Base-by-base conservation (phyloP, 1,140 invertebrate genomes). In the Drosophila tristis region DNA sequence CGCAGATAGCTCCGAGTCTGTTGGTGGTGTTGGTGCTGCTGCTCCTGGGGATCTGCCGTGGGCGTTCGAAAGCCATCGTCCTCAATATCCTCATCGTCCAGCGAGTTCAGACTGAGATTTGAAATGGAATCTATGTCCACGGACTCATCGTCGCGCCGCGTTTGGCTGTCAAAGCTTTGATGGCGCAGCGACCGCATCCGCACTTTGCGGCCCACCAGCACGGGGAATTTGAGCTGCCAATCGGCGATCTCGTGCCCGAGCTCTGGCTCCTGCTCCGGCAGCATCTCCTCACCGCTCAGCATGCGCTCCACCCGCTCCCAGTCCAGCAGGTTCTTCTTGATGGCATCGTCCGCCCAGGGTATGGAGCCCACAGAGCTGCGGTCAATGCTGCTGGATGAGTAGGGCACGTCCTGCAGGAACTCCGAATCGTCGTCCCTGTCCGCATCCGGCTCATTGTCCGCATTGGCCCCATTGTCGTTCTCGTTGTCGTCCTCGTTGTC, bases 291-390 rank as follows among this genome's bases (percentile, higher is more conserved):
- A 0, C 87, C 84, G 49, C 72, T 80, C 15, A 92, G 51, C 67
- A 92, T 84, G 6, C 85, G 74, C 25, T 92, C 91, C 5, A 92
- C 89, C 16, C 72, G 68, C 23, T 91, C 87, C 91, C 91, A 92
- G 58, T 91, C 91, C 16, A 82, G 53, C 75, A 90, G 70, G 64
- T 92, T 92, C 59, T 92, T 85, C 23, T 91, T 92, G 7, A 91
- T 91, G 48, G 91, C 91, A 74, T 92, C 91, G 51, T 91, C 90
- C 6, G 90, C 87, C 91, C 91, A 92, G 8, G 90, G 90, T 53
- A 92, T 92, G 39, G 91, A 86, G 23, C 91, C 90, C 50, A 92
- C 86, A 8, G 90, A 90, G 53, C 90, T 91, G 48, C 91, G 85
- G 51, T 91, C 90, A n/a, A 90, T 60, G 60, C 91, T 91, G 53